phyloP scores from a whole-genome alignment of 2,113 vertebrate genomes.

The Pipra filicauda region DNA sequence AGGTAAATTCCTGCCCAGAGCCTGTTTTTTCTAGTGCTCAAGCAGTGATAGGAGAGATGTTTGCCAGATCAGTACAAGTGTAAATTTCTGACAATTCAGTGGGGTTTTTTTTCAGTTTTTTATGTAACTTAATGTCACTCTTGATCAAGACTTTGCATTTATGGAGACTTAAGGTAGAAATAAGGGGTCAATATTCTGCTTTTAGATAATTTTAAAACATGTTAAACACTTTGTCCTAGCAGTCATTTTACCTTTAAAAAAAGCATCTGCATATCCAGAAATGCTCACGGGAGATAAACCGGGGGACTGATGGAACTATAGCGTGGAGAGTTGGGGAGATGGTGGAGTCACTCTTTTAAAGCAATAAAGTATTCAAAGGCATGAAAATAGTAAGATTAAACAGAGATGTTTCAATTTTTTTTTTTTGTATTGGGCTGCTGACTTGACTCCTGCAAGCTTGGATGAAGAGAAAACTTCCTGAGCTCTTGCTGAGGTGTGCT shows the following conservation, averaged over 20 bases:
- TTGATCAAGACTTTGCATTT: neutral
- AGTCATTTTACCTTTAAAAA: neutral
- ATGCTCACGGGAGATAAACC: neutral
- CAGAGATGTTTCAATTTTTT: too few species aligned
- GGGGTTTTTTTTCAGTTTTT: neutral
- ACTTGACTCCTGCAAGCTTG: neutral
- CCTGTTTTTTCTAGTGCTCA: neutral
- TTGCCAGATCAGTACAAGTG: neutral
- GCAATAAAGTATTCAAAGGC: neutral
- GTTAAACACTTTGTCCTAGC: neutral
- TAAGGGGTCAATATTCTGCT: neutral
- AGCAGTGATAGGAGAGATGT: neutral
- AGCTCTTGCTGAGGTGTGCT: neutral
- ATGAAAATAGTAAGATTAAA: neutral
- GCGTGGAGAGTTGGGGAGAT: neutral
- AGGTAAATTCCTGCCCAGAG: neutral
- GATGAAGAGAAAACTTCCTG: neutral
- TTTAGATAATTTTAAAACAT: neutral
- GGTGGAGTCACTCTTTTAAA: neutral
- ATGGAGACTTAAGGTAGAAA: neutral
- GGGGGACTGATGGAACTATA: neutral
- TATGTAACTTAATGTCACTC: neutral
- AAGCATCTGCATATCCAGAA: neutral
- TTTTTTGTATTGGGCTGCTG: neutral
- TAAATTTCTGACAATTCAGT: neutral